phyloP scores from a whole-genome alignment of 2,113 vertebrate genomes.

The Pionites leucogaster region DNA sequence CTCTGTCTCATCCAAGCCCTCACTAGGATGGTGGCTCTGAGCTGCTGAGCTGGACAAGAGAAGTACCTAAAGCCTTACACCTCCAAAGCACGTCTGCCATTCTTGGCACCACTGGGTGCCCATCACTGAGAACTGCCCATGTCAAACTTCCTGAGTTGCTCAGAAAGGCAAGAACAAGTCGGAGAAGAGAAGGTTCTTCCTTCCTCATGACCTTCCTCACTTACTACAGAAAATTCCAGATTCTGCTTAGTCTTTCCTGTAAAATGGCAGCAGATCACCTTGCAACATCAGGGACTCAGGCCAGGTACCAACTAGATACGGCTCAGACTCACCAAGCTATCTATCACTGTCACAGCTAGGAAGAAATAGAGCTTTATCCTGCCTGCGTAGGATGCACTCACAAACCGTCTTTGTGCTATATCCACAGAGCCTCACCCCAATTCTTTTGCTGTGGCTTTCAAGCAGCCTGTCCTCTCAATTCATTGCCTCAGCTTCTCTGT shows the following conservation, averaged over 20 bases:
- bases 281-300: slow-evolving; percentile 44
- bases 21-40: neutral
- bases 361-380: slow-evolving; percentile 26
- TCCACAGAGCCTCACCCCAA: neutral
- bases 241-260: slow-evolving; percentile 10
- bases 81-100: neutral
- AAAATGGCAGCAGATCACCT: slow-evolving; percentile 56
- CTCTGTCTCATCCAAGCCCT: neutral
- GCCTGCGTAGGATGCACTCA: slow-evolving; percentile 3
- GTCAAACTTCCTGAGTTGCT: neutral
- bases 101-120: neutral
- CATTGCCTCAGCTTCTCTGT: slow-evolving; percentile 34
- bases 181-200: neutral
- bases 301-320: slow-evolving; percentile 49
- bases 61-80: neutral
- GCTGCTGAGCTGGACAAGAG: neutral
- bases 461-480: slow-evolving; percentile 35
- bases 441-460: neutral
- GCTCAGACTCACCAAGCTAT: slow-evolving; percentile 29
- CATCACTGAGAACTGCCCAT: neutral
- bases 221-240: neutral
- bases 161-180: neutral
- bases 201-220: neutral
- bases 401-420: neutral
- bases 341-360: slow-evolving; percentile 34